Evolutionary conservation across 2,888 invertebrate species (phyloP), one percentile per base, ranked within the genome.

Genomic region (Diaperis boleti): DNA sequence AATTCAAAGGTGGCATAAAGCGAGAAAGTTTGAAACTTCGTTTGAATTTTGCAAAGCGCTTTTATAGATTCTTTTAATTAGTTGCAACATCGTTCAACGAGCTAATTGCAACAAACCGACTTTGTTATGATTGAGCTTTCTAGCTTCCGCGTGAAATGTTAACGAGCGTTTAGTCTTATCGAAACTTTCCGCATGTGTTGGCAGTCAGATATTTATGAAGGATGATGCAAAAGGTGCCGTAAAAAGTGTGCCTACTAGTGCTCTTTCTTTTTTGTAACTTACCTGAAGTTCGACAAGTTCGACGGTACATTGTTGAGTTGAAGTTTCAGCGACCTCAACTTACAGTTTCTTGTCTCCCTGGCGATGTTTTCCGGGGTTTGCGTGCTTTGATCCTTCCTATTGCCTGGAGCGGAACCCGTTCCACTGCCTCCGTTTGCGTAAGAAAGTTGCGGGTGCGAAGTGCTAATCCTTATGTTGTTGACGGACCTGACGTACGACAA

Each of bases 321-420:
- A 68, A 88, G 82, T 75, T 86, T 86, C 66, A 88, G 82, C 49
- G 87, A 83, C 67, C 85, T 83, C 70, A 88, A 78, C 74, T 85
- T 85, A 72, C 83, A 81, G 75, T 86, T 85, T 65, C 87, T 81
- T 3, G 90, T 89, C 77, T 91, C 91, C 7, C 87, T 86, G 1
- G 86, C 86, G 68, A 92, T 90, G 79, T 88, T 89, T 47, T 86
- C 87, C 1, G 89, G 89, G 1, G 89, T 91, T 83, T 89, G 91
- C 5, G 91, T 92, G 39, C 87, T 86, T 67, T 90, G 89, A 76
- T 92, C 89, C 65, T 85, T 83, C 5, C 84, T 85, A 50, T 82
- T 77, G 44, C 81, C 72, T 50, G 65, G 65, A 52, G 54, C 70
- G 59, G 67, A 61, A 35, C 64, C 66, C 5, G 63, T 57, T 11